phyloP scores from a whole-genome alignment of 2,888 invertebrate species.

The Punctoribates punctum region DNA sequence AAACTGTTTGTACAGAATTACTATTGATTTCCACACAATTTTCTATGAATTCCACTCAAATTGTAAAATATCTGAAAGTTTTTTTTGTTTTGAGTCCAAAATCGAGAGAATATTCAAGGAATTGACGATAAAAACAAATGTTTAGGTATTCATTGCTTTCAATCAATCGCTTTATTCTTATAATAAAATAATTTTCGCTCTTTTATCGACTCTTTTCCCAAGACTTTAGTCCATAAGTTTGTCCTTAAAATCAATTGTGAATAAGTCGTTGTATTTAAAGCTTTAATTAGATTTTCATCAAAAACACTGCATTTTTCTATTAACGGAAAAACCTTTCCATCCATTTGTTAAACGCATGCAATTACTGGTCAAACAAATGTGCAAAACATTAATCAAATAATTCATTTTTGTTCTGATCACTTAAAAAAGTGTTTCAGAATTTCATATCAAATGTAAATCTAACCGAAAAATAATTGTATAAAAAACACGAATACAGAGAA shows the following conservation, averaged over 20 bases:
- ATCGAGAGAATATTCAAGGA: too few relatives aligned
- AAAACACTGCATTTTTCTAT: neutral
- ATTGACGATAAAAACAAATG: too few relatives aligned
- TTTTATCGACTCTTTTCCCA: neutral
- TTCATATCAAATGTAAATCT: slow-evolving; percentile 28
- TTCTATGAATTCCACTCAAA: neutral
- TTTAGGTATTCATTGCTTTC: too few relatives aligned
- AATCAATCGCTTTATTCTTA: too few relatives aligned
- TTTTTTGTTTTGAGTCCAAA: too few relatives aligned
- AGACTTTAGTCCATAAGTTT: neutral
- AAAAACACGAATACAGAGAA: neutral
- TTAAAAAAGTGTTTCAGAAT: neutral
- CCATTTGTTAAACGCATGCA: slow-evolving; percentile 20
- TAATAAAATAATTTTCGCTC: neutral
- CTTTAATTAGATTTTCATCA: neutral
- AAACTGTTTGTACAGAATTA: neutral
- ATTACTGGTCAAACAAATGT: neutral
- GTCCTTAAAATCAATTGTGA: neutral
- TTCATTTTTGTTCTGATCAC: too few relatives aligned
- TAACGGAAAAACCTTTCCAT: slow-evolving; percentile 17
- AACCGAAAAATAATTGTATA: neutral
- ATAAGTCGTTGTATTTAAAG: neutral
- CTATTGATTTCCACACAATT: neutral
- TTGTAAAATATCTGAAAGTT: neutral
- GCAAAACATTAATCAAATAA: neutral